Evolutionary conservation across 2,888 invertebrate species (phyloP), one percentile per base, ranked within the genome.

Genomic region (Tetheella fluctuosa): DNA sequence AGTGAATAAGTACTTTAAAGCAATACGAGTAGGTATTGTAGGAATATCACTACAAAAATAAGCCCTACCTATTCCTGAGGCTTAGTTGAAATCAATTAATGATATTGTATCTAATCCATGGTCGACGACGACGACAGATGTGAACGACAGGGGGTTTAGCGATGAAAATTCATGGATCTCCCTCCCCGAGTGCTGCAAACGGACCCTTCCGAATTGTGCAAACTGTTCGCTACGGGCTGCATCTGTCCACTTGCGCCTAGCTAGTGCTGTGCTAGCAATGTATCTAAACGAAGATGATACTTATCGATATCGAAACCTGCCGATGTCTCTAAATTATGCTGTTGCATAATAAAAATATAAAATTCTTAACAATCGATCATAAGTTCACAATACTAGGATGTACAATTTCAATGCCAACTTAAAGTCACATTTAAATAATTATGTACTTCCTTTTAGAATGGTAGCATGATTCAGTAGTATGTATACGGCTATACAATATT

Each of bases 131-230:
- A 85, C 88, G 90, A 92, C 91, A 92, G 91, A 92, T 92, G 92
- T 85, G 89, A 80, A 75, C 85, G 86, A 86, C 89, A 85, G 87
- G 90, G 90, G 91, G 86, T 79, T 84, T 79, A 82, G 79, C 80
- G 76, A 81, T 79, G 79, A 83, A 86, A 84, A 88, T 88, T 87
- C 88, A 86, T 87, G 81, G 83, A 76, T 81, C 84, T 85, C 90
- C 88, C 91, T 88, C 85, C 72, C 79, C 67, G 74, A 82, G 77
- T 34, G 23, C 48, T 77, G 74, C 76, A 70, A 80, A 74, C 73
- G 73, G 85, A 82, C 88, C 90, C 90, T 86, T 85, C 84, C 78
- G 79, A 81, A 90, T 91, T 91, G 90, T 84, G 90, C 91, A 91
- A 93, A 90, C 88, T 86, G 82, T 76, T 85, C 79, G 77, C 81